phyloP scores from a whole-genome alignment of 2,888 invertebrate species.

The Matsumyia berberina region DNA sequence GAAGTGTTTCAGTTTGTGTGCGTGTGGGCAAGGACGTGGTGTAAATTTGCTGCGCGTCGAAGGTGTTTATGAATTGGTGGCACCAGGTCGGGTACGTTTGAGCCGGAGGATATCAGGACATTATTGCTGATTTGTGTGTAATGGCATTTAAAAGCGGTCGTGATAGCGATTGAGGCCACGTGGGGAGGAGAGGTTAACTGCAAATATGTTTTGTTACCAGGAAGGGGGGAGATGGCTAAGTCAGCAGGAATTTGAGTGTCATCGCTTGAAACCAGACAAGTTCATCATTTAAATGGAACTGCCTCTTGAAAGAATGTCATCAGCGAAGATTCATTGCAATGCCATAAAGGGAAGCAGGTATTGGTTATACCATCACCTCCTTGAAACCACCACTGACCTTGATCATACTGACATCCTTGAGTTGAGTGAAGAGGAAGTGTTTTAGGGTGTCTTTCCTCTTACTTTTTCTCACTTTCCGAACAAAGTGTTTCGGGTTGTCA shows the following conservation, averaged over 20 bases:
- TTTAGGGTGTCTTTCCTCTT: too few species aligned
- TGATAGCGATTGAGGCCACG: background rate
- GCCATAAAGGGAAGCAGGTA: too few species aligned
- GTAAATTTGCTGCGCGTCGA: constrained; percentile 26
- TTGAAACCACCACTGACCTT: too few species aligned
- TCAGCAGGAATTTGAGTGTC: background rate
- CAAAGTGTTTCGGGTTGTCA: too few species aligned
- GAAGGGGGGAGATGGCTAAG: background rate
- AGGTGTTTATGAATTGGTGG: constrained; percentile 57
- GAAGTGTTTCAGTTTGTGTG: background rate
- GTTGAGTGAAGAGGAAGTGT: too few species aligned
- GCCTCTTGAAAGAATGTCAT: too few species aligned
- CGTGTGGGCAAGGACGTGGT: constrained; percentile 27
- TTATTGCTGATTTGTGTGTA: background rate
- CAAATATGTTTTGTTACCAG: background rate
- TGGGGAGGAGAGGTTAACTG: background rate
- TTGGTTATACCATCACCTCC: too few species aligned
- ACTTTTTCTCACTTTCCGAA: too few species aligned
- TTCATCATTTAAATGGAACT: too few species aligned
- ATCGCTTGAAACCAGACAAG: too few species aligned
- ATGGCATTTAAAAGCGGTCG: background rate
- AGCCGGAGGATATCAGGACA: background rate
- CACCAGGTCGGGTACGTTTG: background rate
- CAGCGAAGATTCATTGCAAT: too few species aligned
- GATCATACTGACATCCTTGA: too few species aligned